Conservation (phyloP, 2,888 invertebrate species). For the Ochropleura leucogaster region DNA sequence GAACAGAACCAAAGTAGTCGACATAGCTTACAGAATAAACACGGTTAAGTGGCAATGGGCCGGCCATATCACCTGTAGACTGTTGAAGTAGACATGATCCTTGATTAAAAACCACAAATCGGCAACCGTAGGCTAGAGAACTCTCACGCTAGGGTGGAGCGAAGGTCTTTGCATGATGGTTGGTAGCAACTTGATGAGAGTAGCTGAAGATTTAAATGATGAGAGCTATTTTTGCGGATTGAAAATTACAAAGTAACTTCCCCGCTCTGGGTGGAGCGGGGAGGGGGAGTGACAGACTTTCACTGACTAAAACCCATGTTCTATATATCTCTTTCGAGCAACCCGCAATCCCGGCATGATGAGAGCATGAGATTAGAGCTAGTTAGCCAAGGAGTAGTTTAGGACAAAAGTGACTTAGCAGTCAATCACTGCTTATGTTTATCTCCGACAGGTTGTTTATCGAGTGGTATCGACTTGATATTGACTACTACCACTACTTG, state of each 20-base stretch:
- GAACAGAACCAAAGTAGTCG: not conserved
- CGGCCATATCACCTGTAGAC: not conserved
- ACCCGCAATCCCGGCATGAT: no score
- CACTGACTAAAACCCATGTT: no score
- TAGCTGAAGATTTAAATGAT: not conserved
- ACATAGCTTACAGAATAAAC: not conserved
- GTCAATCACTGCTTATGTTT: slow-evolving; percentile 9
- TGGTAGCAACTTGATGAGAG: not conserved
- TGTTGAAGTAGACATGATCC: not conserved
- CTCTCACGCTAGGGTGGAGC: no score
- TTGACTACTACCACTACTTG: slow-evolving; percentile 4
- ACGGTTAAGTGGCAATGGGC: not conserved
- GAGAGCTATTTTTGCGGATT: no score
- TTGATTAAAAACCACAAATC: not conserved
- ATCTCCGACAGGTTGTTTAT: slow-evolving; percentile 8
- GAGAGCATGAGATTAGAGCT: not conserved
- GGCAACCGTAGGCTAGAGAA: not conserved
- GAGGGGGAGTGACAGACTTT: no score
- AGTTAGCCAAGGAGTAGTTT: not conserved
- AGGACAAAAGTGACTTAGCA: not conserved
- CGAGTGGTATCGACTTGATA: slow-evolving; percentile 23
- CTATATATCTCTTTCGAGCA: no score
- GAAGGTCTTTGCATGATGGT: no score
- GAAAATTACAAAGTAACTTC: no score
- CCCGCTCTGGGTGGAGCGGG: no score